Evolutionary conservation across 2,888 invertebrate genomes (phyloP).

Genomic region (Halocaridina rubra): DNA sequence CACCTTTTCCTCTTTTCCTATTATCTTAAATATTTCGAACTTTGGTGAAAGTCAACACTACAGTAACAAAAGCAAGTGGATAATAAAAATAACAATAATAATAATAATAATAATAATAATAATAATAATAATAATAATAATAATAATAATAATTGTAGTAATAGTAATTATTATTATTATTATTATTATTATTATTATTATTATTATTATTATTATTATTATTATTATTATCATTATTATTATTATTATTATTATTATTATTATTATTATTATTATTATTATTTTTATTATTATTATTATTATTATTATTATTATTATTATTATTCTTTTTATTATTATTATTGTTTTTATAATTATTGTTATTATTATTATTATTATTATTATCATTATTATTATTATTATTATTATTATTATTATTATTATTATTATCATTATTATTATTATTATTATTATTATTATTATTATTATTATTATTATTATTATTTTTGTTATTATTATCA

Average conservation of each 20-base stretch:
- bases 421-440: no score
- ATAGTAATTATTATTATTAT: not conserved
- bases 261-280: not conserved
- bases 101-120: not conserved
- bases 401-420: no score
- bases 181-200: not conserved
- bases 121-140: not conserved
- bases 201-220: not conserved
- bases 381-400: no score
- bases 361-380: no score
- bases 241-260: not conserved
- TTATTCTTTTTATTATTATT: no score
- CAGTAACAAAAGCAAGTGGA: not conserved
- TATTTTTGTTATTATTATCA: no score
- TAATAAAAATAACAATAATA: not conserved
- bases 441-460: no score
- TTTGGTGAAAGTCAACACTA: not conserved
- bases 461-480: no score
- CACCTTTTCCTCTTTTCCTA: no score
- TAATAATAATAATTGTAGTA: not conserved
- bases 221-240: not conserved
- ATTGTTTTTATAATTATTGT: no score
- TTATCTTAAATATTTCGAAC: not conserved
- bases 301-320: no score
- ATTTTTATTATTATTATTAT: no score